These are phyloP conservation scores for Drosophila mercatorum DNA, from an alignment of 2,888 invertebrate species.

Conservation along the genomic window DNA sequence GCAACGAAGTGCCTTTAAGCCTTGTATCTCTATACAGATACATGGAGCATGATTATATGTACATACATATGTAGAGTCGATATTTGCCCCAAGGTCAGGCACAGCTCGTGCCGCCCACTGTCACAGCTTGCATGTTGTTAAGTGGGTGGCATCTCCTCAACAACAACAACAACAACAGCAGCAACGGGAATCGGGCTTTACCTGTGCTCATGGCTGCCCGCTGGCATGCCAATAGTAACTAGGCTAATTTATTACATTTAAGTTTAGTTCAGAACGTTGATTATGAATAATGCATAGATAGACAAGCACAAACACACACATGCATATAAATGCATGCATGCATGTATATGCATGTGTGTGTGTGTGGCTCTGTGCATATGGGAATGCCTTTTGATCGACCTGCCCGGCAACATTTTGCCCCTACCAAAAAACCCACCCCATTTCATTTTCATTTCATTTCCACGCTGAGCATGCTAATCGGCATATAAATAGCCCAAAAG, in stretches of 20 bases:
- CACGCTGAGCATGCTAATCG: conserved; percentile 49
- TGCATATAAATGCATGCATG: not conserved
- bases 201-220: conserved; percentile 11
- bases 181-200: conserved; percentile 12
- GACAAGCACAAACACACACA: not conserved
- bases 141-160: not conserved
- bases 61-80: conserved; percentile 11
- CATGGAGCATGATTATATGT: not conserved
- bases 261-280: conserved; percentile 23
- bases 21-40: conserved; percentile 28
- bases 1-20: conserved; percentile 18
- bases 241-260: conserved; percentile 26
- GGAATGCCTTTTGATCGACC: conserved; percentile 6
- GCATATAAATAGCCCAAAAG: conserved; percentile 57
- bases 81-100: conserved; percentile 43
- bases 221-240: conserved; percentile 6
- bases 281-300: conserved; percentile 40
- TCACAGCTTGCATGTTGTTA: conserved; percentile 32
- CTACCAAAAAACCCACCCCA: not conserved
- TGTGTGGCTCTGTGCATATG: not conserved
- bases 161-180: not conserved
- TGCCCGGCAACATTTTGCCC: conserved; percentile 1
- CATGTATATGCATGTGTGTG: too few species aligned
- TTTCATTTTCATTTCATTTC: conserved; percentile 32
- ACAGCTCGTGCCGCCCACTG: conserved; percentile 13